phyloP scores from a whole-genome alignment of 2,113 vertebrate species.

The Paedocypris sp. region DNA sequence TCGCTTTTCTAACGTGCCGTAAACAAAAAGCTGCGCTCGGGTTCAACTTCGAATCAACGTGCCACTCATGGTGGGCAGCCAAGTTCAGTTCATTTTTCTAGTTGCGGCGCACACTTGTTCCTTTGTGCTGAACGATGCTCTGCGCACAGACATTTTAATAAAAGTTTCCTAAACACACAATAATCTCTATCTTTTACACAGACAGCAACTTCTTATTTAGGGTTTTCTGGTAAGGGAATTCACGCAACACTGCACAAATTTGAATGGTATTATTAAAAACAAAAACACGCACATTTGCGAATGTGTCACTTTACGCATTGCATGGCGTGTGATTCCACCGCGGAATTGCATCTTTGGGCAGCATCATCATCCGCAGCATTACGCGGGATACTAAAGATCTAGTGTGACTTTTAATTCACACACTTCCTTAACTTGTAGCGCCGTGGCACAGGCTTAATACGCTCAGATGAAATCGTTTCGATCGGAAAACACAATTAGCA shows the following conservation, averaged over 20 bases:
- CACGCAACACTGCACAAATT: too few relatives aligned
- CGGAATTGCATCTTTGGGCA: too few relatives aligned
- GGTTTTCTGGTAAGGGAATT: too few relatives aligned
- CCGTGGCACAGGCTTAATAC: background rate
- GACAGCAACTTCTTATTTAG: background rate
- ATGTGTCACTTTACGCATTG: too few relatives aligned
- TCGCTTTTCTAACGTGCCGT: background rate
- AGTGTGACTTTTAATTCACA: too few relatives aligned
- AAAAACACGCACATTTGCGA: too few relatives aligned
- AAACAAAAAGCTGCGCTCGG: background rate
- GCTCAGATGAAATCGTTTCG: too few relatives aligned
- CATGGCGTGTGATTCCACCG: too few relatives aligned
- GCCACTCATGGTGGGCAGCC: background rate
- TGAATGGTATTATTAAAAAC: too few relatives aligned
- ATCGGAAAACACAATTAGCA: too few relatives aligned
- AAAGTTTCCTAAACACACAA: slow-evolving; percentile 2
- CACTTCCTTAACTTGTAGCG: background rate
- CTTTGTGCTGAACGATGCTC: background rate
- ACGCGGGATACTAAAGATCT: background rate
- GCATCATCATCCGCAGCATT: background rate
- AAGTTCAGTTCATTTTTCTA: background rate
- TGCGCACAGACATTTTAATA: background rate
- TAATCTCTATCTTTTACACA: background rate
- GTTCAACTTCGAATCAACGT: background rate
- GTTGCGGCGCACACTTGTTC: background rate